Conservation (phyloP, 2,113 vertebrate species). For the Acrocephalus arundinaceus region DNA sequence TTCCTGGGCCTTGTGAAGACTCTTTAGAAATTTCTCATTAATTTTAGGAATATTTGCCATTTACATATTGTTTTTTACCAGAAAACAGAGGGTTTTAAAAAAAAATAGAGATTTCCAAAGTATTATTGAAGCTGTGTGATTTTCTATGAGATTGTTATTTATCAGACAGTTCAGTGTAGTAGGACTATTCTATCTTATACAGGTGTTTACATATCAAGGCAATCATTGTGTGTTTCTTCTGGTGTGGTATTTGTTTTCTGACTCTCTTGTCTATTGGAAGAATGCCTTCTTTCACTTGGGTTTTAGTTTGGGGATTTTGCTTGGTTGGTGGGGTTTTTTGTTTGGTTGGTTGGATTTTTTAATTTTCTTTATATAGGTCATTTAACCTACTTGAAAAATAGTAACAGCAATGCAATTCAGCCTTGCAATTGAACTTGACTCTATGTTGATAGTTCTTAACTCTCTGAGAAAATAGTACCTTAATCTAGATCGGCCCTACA, state of each 20-base stretch:
- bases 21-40: background rate
- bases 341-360: background rate
- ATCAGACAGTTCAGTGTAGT: background rate
- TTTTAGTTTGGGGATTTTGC: background rate
- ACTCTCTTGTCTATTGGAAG: background rate
- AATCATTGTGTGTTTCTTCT: background rate
- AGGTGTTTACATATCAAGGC: background rate
- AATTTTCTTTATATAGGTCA: background rate
- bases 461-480: background rate
- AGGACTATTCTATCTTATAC: background rate
- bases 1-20: background rate
- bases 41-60: background rate
- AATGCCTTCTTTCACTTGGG: background rate
- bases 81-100: background rate
- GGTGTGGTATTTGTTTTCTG: background rate
- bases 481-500: background rate
- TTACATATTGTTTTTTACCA: background rate
- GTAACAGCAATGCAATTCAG: background rate
- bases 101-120: background rate
- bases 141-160: background rate
- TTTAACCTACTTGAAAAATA: background rate
- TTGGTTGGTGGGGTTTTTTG: background rate
- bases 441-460: background rate
- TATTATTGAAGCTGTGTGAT: background rate
- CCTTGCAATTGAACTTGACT: background rate